These are phyloP conservation scores for Leptarthrus brevirostris DNA, from an alignment of 2,888 invertebrate genomes.

Conservation along the genomic window DNA sequence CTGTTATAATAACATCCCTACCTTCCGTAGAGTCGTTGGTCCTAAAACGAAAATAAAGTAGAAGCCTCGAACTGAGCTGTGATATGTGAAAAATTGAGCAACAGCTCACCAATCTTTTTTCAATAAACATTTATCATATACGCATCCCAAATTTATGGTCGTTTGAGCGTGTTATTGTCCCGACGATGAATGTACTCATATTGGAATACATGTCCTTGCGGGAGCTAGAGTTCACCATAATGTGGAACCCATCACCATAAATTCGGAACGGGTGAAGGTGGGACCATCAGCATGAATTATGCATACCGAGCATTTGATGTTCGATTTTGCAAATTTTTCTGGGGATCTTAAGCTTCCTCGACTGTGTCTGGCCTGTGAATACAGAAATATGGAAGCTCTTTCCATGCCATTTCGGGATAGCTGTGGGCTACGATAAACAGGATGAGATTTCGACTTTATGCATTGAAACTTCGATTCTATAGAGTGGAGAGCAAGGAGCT, in stretches of 20 bases:
- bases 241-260: constrained; percentile 49
- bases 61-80: constrained; percentile 27
- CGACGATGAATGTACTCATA: constrained; percentile 29
- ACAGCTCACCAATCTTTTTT: constrained; percentile 55
- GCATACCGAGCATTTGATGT: constrained; percentile 48
- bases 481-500: neutral
- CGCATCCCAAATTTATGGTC: constrained; percentile 52
- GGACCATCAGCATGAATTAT: constrained; percentile 48
- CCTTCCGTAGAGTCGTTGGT: constrained; percentile 16
- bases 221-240: constrained; percentile 3
- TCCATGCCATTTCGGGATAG: constrained; percentile 1
- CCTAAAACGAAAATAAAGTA: constrained; percentile 28
- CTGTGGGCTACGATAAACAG: constrained; percentile 10
- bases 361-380: neutral
- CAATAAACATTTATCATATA: constrained; percentile 54
- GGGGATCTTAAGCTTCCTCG: constrained; percentile 9
- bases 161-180: constrained; percentile 54
- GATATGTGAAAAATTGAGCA: constrained; percentile 53
- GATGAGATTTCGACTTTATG: constrained; percentile 12
- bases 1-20: constrained; percentile 40
- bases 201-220: constrained; percentile 6
- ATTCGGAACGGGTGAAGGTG: constrained; percentile 30
- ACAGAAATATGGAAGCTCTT: neutral
- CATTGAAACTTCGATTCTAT: constrained; percentile 6
- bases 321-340: constrained; percentile 37